Conservation (phyloP, 2,113 vertebrate genomes). For the Ammodramus savannarum region DNA sequence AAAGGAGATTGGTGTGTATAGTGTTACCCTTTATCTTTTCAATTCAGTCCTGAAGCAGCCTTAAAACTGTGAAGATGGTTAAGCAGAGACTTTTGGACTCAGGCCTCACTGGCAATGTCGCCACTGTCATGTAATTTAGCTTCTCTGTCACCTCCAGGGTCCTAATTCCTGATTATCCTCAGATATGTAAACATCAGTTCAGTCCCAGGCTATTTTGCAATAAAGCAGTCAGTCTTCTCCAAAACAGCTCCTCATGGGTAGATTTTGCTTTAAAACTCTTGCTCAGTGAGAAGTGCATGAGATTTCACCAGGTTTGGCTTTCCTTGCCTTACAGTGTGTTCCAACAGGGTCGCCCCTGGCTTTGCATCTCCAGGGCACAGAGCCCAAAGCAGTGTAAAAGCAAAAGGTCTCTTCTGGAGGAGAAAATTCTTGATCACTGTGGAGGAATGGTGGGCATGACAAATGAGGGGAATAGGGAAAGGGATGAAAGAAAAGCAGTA, state of each 20-base stretch:
- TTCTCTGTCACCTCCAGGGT: background rate
- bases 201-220: background rate
- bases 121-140: background rate
- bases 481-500: background rate
- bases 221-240: background rate
- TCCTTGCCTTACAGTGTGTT: background rate
- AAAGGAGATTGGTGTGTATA: background rate
- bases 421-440: background rate
- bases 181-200: accelerated
- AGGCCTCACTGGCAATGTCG: background rate
- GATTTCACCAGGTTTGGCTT: background rate
- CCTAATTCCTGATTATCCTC: background rate
- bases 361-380: background rate
- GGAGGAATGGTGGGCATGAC: background rate
- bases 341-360: background rate
- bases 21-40: background rate
- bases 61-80: background rate
- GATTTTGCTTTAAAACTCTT: background rate
- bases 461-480: background rate
- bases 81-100: background rate
- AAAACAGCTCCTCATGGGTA: background rate
- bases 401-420: background rate
- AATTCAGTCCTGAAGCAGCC: background rate
- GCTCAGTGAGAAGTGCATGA: background rate
- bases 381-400: accelerated